Evolutionary conservation across 2,888 invertebrate genomes (phyloP).

Genomic region (Plebejus argus): DNA sequence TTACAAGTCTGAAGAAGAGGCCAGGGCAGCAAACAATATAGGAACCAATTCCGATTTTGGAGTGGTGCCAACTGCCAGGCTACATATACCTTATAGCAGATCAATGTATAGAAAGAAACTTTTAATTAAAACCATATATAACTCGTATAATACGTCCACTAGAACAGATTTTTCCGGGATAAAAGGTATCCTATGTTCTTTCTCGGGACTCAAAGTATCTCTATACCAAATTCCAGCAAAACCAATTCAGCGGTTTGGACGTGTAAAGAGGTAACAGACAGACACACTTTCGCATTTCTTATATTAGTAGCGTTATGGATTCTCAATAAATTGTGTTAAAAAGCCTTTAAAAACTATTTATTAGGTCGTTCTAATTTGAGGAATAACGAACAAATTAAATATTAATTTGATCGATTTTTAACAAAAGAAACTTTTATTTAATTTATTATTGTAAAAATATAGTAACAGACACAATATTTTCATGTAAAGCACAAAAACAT

Average conservation of each 20-base stretch:
- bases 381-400: not conserved
- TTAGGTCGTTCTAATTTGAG: not conserved
- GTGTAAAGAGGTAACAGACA: too few species aligned
- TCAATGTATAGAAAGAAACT: not conserved
- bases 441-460: not conserved
- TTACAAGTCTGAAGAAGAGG: not conserved
- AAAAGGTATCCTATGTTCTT: too few species aligned
- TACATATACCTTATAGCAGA: not conserved
- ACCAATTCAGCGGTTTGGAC: too few species aligned
- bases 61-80: not conserved
- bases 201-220: too few species aligned
- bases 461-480: not conserved
- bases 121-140: not conserved
- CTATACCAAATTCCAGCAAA: too few species aligned
- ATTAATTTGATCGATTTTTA: not conserved
- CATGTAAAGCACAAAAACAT: not conserved
- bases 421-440: not conserved
- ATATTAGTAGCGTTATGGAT: too few species aligned
- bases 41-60: conserved; percentile 16
- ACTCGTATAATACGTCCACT: too few species aligned
- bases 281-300: too few species aligned
- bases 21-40: not conserved
- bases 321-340: too few species aligned
- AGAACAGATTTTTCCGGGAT: too few species aligned
- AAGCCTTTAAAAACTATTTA: too few species aligned